phyloP scores from a whole-genome alignment of 2,797 vertebrate genomes.

The Loriculus beryllinus region DNA sequence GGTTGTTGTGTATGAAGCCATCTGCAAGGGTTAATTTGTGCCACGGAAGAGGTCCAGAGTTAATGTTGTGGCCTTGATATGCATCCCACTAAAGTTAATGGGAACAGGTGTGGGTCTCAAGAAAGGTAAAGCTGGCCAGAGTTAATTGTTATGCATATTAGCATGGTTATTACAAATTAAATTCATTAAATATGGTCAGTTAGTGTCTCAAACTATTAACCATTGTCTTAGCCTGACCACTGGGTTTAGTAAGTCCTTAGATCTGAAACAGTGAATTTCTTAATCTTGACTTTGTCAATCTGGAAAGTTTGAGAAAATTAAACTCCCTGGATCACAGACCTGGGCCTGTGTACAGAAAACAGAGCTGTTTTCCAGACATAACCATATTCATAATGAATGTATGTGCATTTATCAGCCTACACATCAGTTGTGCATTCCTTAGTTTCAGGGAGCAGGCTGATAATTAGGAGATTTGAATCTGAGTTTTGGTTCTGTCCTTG shows the following conservation, averaged over 20 bases:
- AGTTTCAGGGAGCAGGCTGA: neutral
- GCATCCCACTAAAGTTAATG: neutral
- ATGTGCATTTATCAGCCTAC: neutral
- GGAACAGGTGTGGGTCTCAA: neutral
- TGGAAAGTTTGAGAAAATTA: neutral
- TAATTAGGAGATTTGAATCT: constrained; percentile 8
- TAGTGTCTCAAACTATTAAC: neutral
- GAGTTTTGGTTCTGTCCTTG: constrained; percentile 14
- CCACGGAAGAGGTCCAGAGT: neutral
- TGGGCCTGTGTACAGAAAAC: neutral
- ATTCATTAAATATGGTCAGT: neutral
- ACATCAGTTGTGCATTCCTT: neutral
- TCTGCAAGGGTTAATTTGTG: neutral
- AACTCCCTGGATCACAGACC: neutral
- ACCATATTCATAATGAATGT: neutral
- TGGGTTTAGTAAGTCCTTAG: neutral
- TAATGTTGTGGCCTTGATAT: neutral
- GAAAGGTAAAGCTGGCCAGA: neutral
- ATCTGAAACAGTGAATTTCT: neutral
- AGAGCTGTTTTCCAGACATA: neutral
- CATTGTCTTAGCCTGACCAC: neutral
- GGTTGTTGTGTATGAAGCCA: neutral
- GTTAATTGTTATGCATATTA: neutral
- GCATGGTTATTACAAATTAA: neutral
- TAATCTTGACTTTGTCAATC: neutral